Evolutionary conservation across 2,888 invertebrate species (phyloP).

Genomic region (Nemoura dubitans): DNA sequence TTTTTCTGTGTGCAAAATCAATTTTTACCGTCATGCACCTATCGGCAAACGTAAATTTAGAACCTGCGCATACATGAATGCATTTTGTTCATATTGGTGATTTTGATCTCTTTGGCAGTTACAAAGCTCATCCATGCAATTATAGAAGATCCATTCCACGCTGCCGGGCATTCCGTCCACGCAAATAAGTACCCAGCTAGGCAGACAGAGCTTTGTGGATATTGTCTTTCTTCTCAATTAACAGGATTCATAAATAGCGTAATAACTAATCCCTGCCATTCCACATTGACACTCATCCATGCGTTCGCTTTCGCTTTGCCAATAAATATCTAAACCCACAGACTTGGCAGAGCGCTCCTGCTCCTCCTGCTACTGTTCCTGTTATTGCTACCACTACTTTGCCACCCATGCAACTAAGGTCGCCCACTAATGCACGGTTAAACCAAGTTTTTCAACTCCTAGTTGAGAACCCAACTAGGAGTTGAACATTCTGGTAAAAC

Average conservation of each 20-base stretch:
- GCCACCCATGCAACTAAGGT: too few species aligned
- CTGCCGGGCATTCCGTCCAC: background rate
- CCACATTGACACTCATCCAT: background rate
- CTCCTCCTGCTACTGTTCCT: background rate
- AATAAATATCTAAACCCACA: background rate
- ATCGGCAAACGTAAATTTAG: background rate
- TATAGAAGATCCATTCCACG: background rate
- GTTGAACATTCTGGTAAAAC: too few species aligned
- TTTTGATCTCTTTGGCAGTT: background rate
- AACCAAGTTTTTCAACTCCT: too few species aligned
- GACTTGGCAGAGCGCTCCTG: background rate
- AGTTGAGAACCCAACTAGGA: too few species aligned
- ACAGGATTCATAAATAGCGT: constrained; percentile 7
- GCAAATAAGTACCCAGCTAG: background rate
- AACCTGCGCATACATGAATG: background rate
- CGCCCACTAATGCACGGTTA: too few species aligned
- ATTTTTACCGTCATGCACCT: background rate
- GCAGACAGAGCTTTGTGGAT: background rate
- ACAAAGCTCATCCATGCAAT: background rate
- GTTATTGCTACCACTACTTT: too few species aligned
- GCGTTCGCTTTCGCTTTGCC: background rate
- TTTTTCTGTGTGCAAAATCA: too few species aligned
- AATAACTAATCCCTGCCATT: background rate
- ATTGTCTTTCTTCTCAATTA: background rate
- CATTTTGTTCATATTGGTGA: background rate